A percentile compares a stretch with the other conserved stretches of the same genome.
phyloP scores from a whole-genome alignment of 2,797 vertebrate species.

The Chrysolophus pictus region DNA sequence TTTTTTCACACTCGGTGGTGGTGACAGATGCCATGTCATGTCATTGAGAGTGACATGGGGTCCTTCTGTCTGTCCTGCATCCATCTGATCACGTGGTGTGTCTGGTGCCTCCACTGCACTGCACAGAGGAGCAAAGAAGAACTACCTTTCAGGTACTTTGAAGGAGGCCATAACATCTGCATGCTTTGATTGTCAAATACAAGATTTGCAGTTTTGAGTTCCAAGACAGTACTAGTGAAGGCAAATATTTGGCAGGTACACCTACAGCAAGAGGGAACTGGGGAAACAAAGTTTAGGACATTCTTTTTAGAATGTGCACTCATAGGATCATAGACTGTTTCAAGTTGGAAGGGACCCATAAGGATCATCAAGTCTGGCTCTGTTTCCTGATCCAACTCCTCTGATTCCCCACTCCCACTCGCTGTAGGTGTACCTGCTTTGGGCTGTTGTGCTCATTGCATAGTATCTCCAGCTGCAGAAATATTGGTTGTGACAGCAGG shows the following conservation, averaged over 20 bases:
- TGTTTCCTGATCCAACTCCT: background rate
- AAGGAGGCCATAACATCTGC: background rate
- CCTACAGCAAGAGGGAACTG: background rate
- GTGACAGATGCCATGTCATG: background rate
- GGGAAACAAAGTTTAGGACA: background rate
- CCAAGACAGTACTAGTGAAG: background rate
- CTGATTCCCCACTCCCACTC: background rate
- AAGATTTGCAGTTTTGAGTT: background rate
- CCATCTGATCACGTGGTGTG: rapidly evolving
- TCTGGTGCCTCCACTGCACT: background rate
- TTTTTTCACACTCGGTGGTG: background rate
- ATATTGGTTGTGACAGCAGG: slow-evolving; percentile 45
- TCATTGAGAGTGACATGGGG: background rate
- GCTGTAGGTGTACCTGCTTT: background rate
- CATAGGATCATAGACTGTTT: background rate
- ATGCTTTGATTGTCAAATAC: background rate
- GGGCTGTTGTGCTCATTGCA: background rate
- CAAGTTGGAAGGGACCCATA: background rate
- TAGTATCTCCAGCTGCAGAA: slow-evolving; percentile 20
- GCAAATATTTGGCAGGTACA: background rate
- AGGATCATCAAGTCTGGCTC: background rate
- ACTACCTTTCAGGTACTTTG: background rate
- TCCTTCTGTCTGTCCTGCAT: background rate
- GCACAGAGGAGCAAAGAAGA: background rate
- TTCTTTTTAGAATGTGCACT: background rate